Conservation (phyloP, 2,888 invertebrate species). For the Drosophila setosimentum region DNA sequence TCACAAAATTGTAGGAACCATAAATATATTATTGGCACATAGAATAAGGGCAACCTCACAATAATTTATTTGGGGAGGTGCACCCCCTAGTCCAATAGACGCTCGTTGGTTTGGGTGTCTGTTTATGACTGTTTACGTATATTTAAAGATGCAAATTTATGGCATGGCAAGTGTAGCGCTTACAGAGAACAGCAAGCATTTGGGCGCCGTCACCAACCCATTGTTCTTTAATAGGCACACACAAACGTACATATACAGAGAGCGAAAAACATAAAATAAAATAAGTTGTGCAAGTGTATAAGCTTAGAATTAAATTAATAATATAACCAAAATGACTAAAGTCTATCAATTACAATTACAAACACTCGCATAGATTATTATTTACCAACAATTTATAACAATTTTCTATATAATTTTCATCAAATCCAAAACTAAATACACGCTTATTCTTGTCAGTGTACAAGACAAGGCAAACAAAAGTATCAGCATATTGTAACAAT, state of each 20-base stretch:
- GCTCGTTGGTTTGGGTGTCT: slow-evolving; percentile 28
- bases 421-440: neutral
- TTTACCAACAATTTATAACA: neutral
- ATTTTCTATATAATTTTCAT: neutral
- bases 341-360: neutral
- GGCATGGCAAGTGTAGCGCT: slow-evolving; percentile 39
- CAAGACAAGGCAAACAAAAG: neutral
- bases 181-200: slow-evolving; percentile 20
- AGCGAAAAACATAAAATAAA: neutral
- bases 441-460: slow-evolving; percentile 11
- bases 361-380: neutral
- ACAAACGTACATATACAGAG: neutral
- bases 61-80: slow-evolving; percentile 18
- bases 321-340: neutral
- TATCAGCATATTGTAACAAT: slow-evolving; percentile 6
- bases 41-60: slow-evolving; percentile 10
- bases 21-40: slow-evolving; percentile 8
- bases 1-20: neutral
- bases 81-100: slow-evolving; percentile 14
- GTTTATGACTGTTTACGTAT: slow-evolving; percentile 26
- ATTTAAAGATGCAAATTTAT: slow-evolving; percentile 46
- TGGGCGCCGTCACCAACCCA: neutral
- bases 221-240: neutral
- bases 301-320: neutral
- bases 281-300: neutral